phyloP scores from a whole-genome alignment of 2,888 invertebrate genomes.

The Stratiomys singularior region DNA sequence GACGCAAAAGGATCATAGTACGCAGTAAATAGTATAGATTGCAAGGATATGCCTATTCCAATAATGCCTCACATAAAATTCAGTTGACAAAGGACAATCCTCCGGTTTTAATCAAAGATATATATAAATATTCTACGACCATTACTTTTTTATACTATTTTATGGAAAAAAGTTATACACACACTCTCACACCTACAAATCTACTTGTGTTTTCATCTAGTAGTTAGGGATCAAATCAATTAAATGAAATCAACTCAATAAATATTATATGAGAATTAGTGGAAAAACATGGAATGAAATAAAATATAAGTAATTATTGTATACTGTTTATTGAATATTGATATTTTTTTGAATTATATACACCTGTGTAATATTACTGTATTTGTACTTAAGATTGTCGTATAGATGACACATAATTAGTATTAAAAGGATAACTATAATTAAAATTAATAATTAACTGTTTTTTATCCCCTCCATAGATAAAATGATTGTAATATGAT shows the following conservation, averaged over 20 bases:
- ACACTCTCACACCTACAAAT: too few relatives aligned
- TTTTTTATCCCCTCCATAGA: conserved; percentile 18
- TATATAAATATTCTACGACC: too few relatives aligned
- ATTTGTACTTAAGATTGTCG: conserved; percentile 50
- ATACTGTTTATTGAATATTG: conserved; percentile 6
- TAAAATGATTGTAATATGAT: conserved; percentile 17
- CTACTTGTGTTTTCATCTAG: too few relatives aligned
- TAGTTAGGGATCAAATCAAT: too few relatives aligned
- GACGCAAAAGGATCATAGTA: too few relatives aligned
- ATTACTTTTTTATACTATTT: too few relatives aligned
- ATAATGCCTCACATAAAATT: background rate
- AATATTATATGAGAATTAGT: too few relatives aligned
- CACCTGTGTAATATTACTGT: conserved; percentile 47
- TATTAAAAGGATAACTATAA: background rate
- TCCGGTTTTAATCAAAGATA: background rate
- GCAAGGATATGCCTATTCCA: background rate
- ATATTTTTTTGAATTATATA: conserved; percentile 42
- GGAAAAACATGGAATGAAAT: too few relatives aligned
- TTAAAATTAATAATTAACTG: background rate
- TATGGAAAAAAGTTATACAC: too few relatives aligned
- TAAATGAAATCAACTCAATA: too few relatives aligned
- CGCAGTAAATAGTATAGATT: too few relatives aligned
- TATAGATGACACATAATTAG: background rate
- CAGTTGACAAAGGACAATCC: background rate
- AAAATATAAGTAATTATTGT: background rate